Base-by-base conservation (phyloP, 1,140 invertebrate species). In the Drosophila nasuta region DNA sequence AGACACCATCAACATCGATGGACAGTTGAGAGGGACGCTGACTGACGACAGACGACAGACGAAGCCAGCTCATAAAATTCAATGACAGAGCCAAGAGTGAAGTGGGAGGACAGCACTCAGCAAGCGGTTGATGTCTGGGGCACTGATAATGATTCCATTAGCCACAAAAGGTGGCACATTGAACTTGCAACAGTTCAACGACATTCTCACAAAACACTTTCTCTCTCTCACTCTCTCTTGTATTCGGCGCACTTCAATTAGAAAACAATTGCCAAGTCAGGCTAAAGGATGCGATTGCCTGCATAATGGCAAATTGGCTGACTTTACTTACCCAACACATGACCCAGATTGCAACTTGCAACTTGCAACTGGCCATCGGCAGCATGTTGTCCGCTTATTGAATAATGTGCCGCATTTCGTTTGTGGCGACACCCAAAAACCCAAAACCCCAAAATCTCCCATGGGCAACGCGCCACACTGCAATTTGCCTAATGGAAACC, bases 401-500 rank as follows among this genome's bases (percentile, higher is more conserved):
- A 88, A 88, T 88, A 87, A 87, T 87, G 56, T 79, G 74, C 68
- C 68, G 74, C 74, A 76, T 65, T 71, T 72, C 62, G 68, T 66
- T 72, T 76, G 74, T 72, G 68, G 74, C 73, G 43, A 75, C 58
- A 71, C n/a, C 41, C 49, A 51, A 54, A 33, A 58, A 41, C 33
- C 28, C 15, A 65, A 13, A 65, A 45, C 10, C n/a, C 56, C 11
- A 60, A 69, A 69, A 10, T 38, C 20, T 25, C 35, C 35, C 8
- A 38, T 38, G 35, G 35, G 35, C 35, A 56, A 35, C 56, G 38
- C 49, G 54, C 35, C 48, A 38, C 83, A 67, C 77, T 69, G 85
- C 77, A 88, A 87, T 87, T 89, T 87, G 73, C 73, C 75, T 87
- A 87, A 87, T 87, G 83, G 80, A 83, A 88, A 30, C 20, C 28